These are phyloP conservation scores for Ochropleura leucogaster DNA, from an alignment of 2,888 invertebrate species.

Conservation along the genomic window DNA sequence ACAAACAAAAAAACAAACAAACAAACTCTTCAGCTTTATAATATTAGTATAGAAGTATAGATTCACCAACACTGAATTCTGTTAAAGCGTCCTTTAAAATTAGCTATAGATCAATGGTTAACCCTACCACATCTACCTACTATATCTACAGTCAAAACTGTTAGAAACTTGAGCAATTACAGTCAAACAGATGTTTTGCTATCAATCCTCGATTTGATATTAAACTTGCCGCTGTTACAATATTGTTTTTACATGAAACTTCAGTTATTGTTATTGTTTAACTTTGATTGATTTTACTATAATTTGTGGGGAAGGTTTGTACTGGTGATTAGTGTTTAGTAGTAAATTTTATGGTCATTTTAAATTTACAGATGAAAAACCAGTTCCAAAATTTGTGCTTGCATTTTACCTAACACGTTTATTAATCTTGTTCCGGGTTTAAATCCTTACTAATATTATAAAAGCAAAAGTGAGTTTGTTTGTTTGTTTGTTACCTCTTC, in stretches of 20 bases:
- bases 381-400: not conserved
- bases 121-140: constrained; percentile 39
- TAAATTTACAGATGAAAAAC: not conserved
- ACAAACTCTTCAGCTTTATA: no score
- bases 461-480: no score
- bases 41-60: no score
- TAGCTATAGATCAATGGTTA: constrained; percentile 18
- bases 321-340: not conserved
- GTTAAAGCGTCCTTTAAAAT: not conserved
- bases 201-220: constrained; percentile 51
- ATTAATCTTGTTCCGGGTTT: no score
- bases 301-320: constrained; percentile 2
- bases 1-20: no score
- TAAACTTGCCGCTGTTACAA: constrained; percentile 39
- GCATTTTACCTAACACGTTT: no score
- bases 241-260: constrained; percentile 63
- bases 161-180: constrained; percentile 58
- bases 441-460: no score
- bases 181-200: constrained; percentile 58
- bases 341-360: not conserved
- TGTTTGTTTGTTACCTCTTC: no score
- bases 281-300: constrained; percentile 63
- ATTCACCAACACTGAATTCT: not conserved
- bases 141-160: constrained; percentile 29
- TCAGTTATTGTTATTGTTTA: constrained; percentile 57